Percentiles rank a stretch among this genome's conserved stretches.
These are phyloP conservation scores for Pocota personata DNA, from an alignment of 2,888 invertebrate species.

Conservation along the genomic window DNA sequence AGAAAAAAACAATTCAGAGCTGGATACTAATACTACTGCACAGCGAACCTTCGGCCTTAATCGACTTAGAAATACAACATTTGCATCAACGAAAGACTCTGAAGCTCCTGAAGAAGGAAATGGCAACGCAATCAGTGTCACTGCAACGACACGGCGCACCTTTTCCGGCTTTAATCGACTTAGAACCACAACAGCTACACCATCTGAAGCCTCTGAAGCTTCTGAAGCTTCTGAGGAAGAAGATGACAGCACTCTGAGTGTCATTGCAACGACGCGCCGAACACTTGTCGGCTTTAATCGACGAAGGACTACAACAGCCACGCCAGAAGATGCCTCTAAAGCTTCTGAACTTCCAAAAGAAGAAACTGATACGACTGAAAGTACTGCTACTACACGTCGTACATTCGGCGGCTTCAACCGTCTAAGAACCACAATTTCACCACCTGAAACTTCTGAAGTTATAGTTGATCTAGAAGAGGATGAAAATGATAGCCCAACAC, in stretches of 20 bases:
- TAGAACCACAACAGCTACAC: constrained; percentile 21
- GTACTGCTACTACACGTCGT: background rate
- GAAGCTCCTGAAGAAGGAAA: constrained; percentile 16
- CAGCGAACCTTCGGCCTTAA: too few species aligned
- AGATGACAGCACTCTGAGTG: background rate
- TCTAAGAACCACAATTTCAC: background rate
- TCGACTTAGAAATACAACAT: too few species aligned
- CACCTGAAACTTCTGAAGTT: background rate
- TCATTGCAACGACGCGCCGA: background rate
- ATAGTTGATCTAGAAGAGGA: constrained; percentile 21
- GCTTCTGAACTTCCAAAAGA: background rate
- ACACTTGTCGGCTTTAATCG: background rate
- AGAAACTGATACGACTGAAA: background rate
- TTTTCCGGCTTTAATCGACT: background rate
- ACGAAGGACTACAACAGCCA: background rate
- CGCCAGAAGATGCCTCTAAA: background rate
- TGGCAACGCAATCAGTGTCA: too few species aligned
- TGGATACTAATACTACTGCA: too few species aligned
- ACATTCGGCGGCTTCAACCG: background rate
- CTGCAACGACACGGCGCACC: too few species aligned
- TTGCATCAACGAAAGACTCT: too few species aligned
- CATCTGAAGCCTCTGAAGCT: background rate
- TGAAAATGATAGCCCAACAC: background rate
- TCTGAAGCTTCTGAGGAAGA: constrained; percentile 14
- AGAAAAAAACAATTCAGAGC: too few species aligned